Base-by-base conservation (phyloP, 2,888 invertebrate species). In the Pherbina coryleti region DNA sequence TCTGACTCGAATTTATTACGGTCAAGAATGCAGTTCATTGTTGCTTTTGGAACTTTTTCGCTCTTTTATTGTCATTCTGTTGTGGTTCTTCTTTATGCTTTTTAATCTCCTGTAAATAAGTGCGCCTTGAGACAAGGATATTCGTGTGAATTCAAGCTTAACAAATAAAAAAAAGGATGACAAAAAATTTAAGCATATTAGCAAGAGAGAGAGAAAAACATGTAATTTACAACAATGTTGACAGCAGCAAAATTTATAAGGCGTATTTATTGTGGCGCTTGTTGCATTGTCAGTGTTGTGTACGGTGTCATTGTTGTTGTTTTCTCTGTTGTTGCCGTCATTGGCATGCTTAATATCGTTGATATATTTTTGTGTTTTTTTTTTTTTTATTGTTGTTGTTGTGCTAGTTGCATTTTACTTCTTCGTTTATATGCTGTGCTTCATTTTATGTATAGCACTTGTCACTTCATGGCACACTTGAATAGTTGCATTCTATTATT, bases 181-280 rank as follows among this genome's bases (percentile, higher is more conserved):
- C 7, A 9, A 44, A 14, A 44, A 49, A 7, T 44, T 3, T 19
- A 5, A 67, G 22, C 19, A 22, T 44, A 9, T 31, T 7, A 49
- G 25, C 3, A 19, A 66, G 44, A 37, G 66, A 67, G 19, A 19
- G 22, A 44, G 44, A 67, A 67, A 37, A 71, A 31, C 31, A 55
- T n/a, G 37, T 53, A 71, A 71, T 55, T 71, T 71, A 55, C 71
- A 71, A 71, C 71, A 71, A 17, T 55, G 71, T 53, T 71, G 55
- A 71, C 71, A 71, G 71, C 28, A 19, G 17, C 31, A 19, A 71
- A 53, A 55, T 71, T 28, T 71, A 31, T n/a, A 71, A 71, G 55
- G 71, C 53, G 34, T 19, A 55, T 22, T 71, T 71, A 19, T 22
- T 66, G 53, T 51, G 14, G 5, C 17, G n/a, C 8, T 66, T 28